These are phyloP conservation scores for Sebastes wilsoni DNA, from an alignment of 2,797 vertebrate genomes.

Conservation along the genomic window DNA sequence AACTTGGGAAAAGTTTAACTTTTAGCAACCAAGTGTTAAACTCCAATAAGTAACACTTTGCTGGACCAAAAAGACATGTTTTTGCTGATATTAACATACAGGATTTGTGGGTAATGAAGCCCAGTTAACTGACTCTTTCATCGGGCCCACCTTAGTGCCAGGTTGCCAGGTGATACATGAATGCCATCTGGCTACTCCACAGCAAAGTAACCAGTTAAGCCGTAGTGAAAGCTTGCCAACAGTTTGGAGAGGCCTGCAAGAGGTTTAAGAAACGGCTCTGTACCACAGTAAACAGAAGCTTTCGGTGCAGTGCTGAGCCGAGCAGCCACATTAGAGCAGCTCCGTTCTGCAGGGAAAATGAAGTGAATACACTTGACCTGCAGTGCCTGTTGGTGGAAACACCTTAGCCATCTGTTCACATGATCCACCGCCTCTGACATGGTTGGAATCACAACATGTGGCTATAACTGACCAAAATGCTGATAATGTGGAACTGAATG, in stretches of 20 bases:
- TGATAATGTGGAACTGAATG: not conserved
- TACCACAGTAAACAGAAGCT: not conserved
- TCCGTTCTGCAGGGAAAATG: not conserved
- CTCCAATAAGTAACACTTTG: not conserved
- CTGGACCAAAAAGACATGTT: not conserved
- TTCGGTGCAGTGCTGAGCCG: not conserved
- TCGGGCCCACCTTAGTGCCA: not conserved
- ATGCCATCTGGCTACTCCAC: not conserved
- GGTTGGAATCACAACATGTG: not conserved
- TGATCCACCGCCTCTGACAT: not conserved
- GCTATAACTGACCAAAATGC: not conserved
- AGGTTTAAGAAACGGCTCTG: not conserved
- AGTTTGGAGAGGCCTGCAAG: not conserved
- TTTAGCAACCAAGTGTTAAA: rapidly evolving
- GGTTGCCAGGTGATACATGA: not conserved
- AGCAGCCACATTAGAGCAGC: not conserved
- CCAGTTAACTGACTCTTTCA: not conserved
- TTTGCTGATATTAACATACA: not conserved
- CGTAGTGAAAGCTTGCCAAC: not conserved
- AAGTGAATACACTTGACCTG: not conserved
- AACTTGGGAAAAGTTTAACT: too few species aligned
- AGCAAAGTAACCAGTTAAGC: not conserved
- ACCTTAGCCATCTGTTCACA: not conserved
- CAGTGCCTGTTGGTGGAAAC: not conserved
- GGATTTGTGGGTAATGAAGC: not conserved